phyloP scores from a whole-genome alignment of 2,113 vertebrate species.

The Ginglymostoma cirratum region DNA sequence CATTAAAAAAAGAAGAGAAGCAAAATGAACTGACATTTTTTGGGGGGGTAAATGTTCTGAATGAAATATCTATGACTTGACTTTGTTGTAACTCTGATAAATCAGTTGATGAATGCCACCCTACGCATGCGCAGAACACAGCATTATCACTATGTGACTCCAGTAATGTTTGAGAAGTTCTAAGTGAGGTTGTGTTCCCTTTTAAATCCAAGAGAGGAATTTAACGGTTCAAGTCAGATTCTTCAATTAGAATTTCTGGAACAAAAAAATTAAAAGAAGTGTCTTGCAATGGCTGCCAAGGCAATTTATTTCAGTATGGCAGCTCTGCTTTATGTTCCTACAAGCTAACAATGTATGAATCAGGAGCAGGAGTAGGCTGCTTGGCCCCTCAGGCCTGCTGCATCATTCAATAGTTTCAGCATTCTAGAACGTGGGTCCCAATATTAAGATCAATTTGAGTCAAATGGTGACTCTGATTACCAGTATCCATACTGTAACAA shows the following conservation, averaged over 20 bases:
- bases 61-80: neutral
- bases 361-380: too few species aligned
- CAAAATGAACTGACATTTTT: too few species aligned
- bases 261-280: neutral
- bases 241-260: neutral
- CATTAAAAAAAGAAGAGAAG: too few species aligned
- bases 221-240: too few species aligned
- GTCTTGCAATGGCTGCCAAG: neutral
- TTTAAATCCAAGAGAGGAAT: too few species aligned
- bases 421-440: neutral
- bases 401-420: neutral
- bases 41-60: neutral
- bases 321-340: neutral
- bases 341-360: too few species aligned
- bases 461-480: neutral
- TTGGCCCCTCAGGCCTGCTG: too few species aligned
- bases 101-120: too few species aligned
- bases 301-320: neutral
- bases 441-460: neutral
- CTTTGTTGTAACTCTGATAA: neutral
- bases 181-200: too few species aligned
- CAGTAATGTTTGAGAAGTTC: neutral
- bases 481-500: neutral
- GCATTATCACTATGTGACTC: too few species aligned
- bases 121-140: too few species aligned